Conservation (phyloP, 1,140 invertebrate species). For the Drosophila aff. region DNA sequence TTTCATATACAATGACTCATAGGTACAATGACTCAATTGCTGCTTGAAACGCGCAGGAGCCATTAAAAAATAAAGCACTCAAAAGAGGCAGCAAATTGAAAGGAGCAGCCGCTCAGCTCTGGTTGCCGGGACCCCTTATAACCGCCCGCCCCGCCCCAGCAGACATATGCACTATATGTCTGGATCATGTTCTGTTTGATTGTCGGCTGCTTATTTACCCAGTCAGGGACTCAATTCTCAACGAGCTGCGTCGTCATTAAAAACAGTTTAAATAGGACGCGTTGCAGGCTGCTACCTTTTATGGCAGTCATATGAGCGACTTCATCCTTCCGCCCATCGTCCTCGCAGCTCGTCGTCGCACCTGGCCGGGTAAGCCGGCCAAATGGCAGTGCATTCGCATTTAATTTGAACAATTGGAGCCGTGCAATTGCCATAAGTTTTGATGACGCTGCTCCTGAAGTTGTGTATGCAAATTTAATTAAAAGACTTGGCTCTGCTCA, state of each 20-base stretch:
- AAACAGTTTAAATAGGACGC: conserved; percentile 63
- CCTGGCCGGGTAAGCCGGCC: conserved; percentile 35
- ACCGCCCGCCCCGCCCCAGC: background rate
- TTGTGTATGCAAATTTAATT: conserved; percentile 74
- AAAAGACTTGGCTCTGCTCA: conserved; percentile 39
- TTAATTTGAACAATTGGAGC: conserved; percentile 40
- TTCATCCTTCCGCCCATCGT: conserved; percentile 11
- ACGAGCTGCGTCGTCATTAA: conserved; percentile 60
- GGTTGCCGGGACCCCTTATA: background rate
- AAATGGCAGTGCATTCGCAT: conserved; percentile 32
- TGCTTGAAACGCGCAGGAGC: conserved; percentile 33
- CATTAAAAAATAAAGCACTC: conserved; percentile 58
- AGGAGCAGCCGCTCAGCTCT: conserved; percentile 33
- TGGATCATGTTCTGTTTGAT: conserved; percentile 37
- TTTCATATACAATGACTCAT: conserved; percentile 36
- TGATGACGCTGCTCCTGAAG: conserved; percentile 33
- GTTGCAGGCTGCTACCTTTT: conserved; percentile 57
- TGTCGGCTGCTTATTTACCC: conserved; percentile 25
- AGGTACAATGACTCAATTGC: conserved; percentile 56
- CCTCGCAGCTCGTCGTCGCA: conserved; percentile 21
- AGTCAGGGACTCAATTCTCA: conserved; percentile 25
- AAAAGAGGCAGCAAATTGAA: conserved; percentile 48
- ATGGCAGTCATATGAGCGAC: conserved; percentile 32
- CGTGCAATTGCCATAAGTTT: conserved; percentile 50
- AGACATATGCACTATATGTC: conserved; percentile 25